Evolutionary conservation across 2,113 vertebrate genomes (phyloP), one percentile per base, ranked within the genome.

Genomic region (Sciurus niger): DNA sequence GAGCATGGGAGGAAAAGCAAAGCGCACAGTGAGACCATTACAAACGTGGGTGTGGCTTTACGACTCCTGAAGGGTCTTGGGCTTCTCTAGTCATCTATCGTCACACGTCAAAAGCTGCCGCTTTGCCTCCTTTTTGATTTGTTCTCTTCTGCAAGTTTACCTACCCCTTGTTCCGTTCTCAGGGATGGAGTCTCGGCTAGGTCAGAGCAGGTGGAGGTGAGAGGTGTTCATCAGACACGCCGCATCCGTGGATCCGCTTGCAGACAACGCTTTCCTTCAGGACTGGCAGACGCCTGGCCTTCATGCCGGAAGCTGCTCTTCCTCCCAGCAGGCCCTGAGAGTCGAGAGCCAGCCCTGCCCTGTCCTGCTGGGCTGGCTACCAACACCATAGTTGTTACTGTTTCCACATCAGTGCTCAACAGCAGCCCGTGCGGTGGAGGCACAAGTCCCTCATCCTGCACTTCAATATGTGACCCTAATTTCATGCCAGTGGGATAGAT

Each of bases 321-420:
- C 2, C 0, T 1, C 0, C 1, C 17, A 30, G 12, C 2, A 0
- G 13, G 9, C 24, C 14, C 16, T 5, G 55, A 63, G 0, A 18
- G 46, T 8, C 5, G 55, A 70, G 0, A 18, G 46, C 10, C 34
- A 8, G 5, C 37, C 28, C 4, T 0, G 1, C n/a, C 20, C 28
- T 24, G 34, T 55, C 20, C 2, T 1, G 5, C 16, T 72, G 40
- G 32, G 46, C 6, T 78, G 63, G 58, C 2, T 8, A 2, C 60
- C 24, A 11, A 28, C 8, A 63, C 60, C 22, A 9, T 11, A 11
- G 60, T 11, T 8, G 1, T 20, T 20, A 18, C n/a, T 17, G 17
- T 43, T 60, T 34, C 74, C 28, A 53, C 5, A 28, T 43, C n/a
- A 14, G 55, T 7, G 2, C 32, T 14, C 5, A 3, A 8, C 0